phyloP scores from a whole-genome alignment of 1,140 invertebrate genomes.

The Scaptodrosophila lebanonensis region DNA sequence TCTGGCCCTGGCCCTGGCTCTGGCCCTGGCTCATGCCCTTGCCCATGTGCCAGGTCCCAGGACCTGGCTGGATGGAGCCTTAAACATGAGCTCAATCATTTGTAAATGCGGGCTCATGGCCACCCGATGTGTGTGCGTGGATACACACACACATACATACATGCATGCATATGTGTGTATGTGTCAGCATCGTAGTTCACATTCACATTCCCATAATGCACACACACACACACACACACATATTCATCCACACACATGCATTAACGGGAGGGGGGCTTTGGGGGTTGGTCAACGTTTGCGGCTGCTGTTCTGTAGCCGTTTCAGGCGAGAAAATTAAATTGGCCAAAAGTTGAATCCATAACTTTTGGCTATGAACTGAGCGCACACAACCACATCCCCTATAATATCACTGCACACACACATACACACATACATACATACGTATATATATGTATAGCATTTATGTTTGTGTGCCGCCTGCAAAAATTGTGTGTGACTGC shows the following conservation, averaged over 20 bases:
- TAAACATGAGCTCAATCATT: constrained; percentile 75
- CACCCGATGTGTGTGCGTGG: too few relatives aligned
- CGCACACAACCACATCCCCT: constrained; percentile 24
- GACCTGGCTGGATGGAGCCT: constrained; percentile 48
- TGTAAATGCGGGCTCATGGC: constrained; percentile 64
- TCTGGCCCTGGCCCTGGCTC: neutral
- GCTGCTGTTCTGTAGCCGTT: constrained; percentile 60
- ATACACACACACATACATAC: too few relatives aligned
- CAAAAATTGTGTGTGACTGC: constrained; percentile 68
- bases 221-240: constrained; percentile 11
- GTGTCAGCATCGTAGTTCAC: too few relatives aligned
- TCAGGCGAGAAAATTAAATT: constrained; percentile 76
- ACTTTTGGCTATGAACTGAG: constrained; percentile 73
- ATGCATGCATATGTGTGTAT: too few relatives aligned
- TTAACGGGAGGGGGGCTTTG: neutral
- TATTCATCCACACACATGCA: neutral
- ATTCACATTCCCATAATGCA: constrained; percentile 30
- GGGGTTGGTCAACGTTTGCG: constrained; percentile 36
- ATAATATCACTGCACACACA: too few relatives aligned
- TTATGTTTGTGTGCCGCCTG: constrained; percentile 33
- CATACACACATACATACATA: constrained; percentile 5
- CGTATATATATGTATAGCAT: neutral
- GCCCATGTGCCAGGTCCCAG: constrained; percentile 25
- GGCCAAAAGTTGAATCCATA: constrained; percentile 76
- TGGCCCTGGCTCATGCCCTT: neutral